phyloP scores from a whole-genome alignment of 2,888 invertebrate species.

The Euclidia mi region DNA sequence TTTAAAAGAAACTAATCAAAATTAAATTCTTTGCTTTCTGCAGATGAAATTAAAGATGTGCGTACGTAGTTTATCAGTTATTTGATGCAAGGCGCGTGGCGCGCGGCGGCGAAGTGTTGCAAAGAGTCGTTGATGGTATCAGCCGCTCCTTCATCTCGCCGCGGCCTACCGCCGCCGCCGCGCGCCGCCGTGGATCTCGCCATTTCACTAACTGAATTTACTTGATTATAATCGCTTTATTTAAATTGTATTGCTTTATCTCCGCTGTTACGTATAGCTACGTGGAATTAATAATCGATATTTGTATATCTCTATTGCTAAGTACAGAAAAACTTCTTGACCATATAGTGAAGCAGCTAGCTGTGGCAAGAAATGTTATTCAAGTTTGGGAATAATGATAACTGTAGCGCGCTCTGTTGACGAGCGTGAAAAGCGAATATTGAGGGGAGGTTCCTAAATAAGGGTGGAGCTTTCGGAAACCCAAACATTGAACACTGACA shows the following conservation, averaged over 20 bases:
- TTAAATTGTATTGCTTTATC: slow-evolving; percentile 75
- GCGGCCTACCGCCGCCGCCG: slow-evolving; percentile 64
- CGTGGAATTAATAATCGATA: slow-evolving; percentile 40
- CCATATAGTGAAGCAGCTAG: background rate
- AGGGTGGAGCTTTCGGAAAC: slow-evolving; percentile 49
- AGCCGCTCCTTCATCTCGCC: slow-evolving; percentile 80
- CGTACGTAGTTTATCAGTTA: slow-evolving; percentile 76
- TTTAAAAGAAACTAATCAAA: slow-evolving; percentile 49
- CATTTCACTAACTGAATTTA: slow-evolving; percentile 69
- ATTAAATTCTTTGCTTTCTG: slow-evolving; percentile 58
- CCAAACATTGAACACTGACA: slow-evolving; percentile 68
- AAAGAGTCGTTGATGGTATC: slow-evolving; percentile 80
- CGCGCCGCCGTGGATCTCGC: slow-evolving; percentile 62
- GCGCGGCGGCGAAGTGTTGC: slow-evolving; percentile 76
- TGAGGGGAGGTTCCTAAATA: slow-evolving; percentile 56
- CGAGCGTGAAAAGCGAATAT: slow-evolving; percentile 60
- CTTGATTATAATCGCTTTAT: slow-evolving; percentile 75
- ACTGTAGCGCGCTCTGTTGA: slow-evolving; percentile 80
- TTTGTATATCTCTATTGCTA: slow-evolving; percentile 18
- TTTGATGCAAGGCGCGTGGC: slow-evolving; percentile 82
- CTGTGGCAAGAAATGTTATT: background rate
- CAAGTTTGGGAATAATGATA: slow-evolving; percentile 16
- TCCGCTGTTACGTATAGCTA: slow-evolving; percentile 63
- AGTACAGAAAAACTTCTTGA: slow-evolving; percentile 32
- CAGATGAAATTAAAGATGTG: slow-evolving; percentile 82